Percentiles rank a stretch among this genome's conserved stretches.
These are phyloP conservation scores for Galerucella nymphaeae DNA, from an alignment of 2,888 invertebrate genomes.

Conservation along the genomic window DNA sequence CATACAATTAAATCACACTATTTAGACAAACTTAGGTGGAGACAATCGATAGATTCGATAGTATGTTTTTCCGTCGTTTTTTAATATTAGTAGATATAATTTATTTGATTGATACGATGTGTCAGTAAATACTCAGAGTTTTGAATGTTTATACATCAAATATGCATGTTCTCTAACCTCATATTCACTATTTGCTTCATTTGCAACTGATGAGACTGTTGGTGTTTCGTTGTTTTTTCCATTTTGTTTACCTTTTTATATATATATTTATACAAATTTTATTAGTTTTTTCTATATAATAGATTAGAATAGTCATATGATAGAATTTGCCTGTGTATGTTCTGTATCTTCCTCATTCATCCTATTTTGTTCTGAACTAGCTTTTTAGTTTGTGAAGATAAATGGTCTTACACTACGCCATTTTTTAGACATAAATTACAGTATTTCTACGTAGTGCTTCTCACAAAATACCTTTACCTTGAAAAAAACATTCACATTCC, in stretches of 20 bases:
- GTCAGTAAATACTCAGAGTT: no score
- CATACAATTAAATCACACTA: no score
- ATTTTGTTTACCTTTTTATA: conserved; percentile 36
- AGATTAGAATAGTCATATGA: conserved; percentile 49
- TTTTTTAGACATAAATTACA: not conserved
- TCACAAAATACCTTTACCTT: not conserved
- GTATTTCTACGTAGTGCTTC: not conserved
- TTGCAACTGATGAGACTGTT: conserved; percentile 58
- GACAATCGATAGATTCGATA: no score
- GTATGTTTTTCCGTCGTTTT: no score
- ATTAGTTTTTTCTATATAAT: conserved; percentile 38
- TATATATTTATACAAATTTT: conserved; percentile 30
- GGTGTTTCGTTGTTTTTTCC: conserved; percentile 60
- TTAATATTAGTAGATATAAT: no score
- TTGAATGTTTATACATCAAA: conserved; percentile 5
- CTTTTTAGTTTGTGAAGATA: not conserved
- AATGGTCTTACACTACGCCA: not conserved
- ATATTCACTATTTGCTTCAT: conserved; percentile 32
- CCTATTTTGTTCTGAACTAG: not conserved
- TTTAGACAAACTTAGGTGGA: no score
- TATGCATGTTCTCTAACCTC: conserved; percentile 37
- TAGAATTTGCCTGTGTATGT: conserved; percentile 58
- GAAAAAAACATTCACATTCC: no score
- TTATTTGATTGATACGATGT: no score
- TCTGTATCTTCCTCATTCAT: conserved; percentile 31